Base-by-base conservation (phyloP, 2,113 vertebrate genomes). In the Ochotona curzoniae region DNA sequence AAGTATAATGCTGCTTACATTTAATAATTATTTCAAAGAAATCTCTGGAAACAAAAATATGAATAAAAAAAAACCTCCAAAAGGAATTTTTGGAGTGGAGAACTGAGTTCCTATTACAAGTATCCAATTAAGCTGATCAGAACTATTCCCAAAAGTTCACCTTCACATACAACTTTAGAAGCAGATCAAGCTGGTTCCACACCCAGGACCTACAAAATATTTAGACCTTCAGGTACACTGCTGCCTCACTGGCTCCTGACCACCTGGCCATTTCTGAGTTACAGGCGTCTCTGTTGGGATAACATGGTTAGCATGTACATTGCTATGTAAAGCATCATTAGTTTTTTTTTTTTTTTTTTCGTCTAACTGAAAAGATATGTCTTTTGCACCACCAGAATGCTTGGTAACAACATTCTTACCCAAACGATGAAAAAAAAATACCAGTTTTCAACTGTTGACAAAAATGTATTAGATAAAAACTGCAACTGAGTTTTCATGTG, bases 51-150 rank as follows among this genome's bases (percentile, higher is more conserved):
- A 96, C 93, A 97, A 97, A 97, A 98, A 97, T 91, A 67, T 94
- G 93, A 90, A 98, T 97, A 97, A 92, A 93, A 90, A 98, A 97
- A 97, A 98, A 97, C 92, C 85, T 97, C 86, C 96, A 97, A 97
- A 98, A 98, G 93, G 93, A 97, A 96, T 96, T 96, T 98, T 97
- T 95, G 97, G 96, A 97, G 96, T 96, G 97, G 97, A 98, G 95
- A 98, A 94, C 94, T 97, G 97, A 97, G 96, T 97, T 97, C 83
- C 95, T 95, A 97, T 90, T 97, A 94, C 94, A 97, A 90, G 71
- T 88, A 92, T 95, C 94, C 95, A 96, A 97, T 96, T 93, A 96
- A 83, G n/a, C 95, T 93, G 69, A 82, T 84, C 83, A 63, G 94
- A 97, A 96, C 96, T 95, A 82, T 92, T 95, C 89, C 93, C 92